Conservation (phyloP, 2,888 invertebrate species). For the Stratiomys singularior region DNA sequence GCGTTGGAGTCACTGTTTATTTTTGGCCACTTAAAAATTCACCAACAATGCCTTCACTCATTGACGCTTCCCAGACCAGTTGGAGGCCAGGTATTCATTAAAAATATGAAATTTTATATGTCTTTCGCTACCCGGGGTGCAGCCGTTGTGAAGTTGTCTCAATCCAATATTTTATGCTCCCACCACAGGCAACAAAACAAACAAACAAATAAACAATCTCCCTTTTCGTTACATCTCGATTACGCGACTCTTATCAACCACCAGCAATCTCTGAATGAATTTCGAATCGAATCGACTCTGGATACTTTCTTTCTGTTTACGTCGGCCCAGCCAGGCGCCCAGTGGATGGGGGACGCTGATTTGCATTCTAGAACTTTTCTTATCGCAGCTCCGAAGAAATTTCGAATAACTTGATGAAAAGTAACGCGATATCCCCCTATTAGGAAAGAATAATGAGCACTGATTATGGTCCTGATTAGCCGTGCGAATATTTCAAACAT, state of each 20-base stretch:
- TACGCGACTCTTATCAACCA: neutral
- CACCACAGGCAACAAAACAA: no score
- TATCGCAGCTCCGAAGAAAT: neutral
- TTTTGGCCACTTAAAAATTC: no score
- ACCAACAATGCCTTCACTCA: no score
- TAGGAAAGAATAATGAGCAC: neutral
- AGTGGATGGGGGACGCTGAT: neutral
- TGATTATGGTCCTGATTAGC: slow-evolving; percentile 23
- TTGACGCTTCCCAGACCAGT: no score
- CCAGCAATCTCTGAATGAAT: slow-evolving; percentile 4
- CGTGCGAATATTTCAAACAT: slow-evolving; percentile 36
- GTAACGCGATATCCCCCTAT: slow-evolving; percentile 18
- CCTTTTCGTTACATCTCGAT: neutral
- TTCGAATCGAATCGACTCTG: neutral
- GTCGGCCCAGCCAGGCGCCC: neutral
- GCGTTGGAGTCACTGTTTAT: no score
- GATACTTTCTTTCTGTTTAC: neutral
- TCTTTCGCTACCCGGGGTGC: neutral
- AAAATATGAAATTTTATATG: neutral
- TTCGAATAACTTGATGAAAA: slow-evolving; percentile 10
- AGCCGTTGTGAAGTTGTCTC: neutral
- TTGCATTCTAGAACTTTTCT: slow-evolving; percentile 9
- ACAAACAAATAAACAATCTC: neutral
- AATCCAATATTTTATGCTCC: neutral
- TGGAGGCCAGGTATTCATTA: neutral